phyloP scores from a whole-genome alignment of 2,113 vertebrate genomes.

The Trichechus manatus region DNA sequence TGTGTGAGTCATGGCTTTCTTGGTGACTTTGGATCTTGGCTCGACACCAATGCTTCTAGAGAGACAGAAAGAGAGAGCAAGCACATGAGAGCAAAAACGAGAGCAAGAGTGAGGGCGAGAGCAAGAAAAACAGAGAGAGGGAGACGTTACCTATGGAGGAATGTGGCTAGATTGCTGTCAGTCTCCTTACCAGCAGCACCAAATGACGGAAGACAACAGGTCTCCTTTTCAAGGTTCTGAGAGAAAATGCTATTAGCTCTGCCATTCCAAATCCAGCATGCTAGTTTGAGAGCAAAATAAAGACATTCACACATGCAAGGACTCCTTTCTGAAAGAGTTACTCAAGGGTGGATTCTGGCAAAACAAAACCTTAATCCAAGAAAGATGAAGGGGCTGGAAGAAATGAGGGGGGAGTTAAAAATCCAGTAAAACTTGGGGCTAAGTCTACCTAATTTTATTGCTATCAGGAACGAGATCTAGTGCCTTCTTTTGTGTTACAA shows the following conservation, averaged over 20 bases:
- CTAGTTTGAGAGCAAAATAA: neutral
- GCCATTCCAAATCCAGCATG: neutral
- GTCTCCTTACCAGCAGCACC: fast-evolving
- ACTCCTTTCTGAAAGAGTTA: neutral
- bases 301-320: fast-evolving
- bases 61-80: neutral
- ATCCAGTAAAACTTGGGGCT: fast-evolving
- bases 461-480: fast-evolving
- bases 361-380: neutral
- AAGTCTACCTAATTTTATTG: fast-evolving
- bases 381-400: neutral
- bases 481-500: neutral
- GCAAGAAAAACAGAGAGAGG: neutral
- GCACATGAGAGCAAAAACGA: fast-evolving
- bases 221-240: neutral
- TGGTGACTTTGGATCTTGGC: neutral
- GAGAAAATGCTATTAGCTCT: fast-evolving
- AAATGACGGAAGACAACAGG: fast-evolving
- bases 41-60: neutral
- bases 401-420: fast-evolving
- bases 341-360: neutral
- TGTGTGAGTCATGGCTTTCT: too few species aligned
- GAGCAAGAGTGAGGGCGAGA: fast-evolving
- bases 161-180: fast-evolving
- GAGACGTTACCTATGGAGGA: fast-evolving